Evolutionary conservation across 1,140 invertebrate genomes (phyloP).

Genomic region (Neodiprion lecontei): DNA sequence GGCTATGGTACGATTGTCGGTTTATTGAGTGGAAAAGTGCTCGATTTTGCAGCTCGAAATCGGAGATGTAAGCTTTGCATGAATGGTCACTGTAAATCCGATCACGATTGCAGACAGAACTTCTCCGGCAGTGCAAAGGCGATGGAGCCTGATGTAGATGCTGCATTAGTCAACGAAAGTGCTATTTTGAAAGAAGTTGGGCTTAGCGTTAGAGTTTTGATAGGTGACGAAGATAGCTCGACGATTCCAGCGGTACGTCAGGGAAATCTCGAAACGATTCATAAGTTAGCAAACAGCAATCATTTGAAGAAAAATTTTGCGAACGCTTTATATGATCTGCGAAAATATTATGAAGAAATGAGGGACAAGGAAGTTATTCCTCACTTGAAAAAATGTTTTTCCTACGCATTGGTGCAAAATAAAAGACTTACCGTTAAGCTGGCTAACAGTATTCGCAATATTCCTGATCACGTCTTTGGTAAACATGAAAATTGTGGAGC

Average conservation of each 20-base stretch:
- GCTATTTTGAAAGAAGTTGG: constrained; percentile 8
- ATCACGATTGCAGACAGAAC: constrained; percentile 18
- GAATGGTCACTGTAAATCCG: not conserved
- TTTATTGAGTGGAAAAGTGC: not conserved
- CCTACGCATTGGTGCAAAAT: constrained; percentile 22
- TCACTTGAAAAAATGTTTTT: constrained; percentile 23
- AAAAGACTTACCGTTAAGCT: constrained; percentile 11
- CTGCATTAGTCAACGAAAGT: constrained; percentile 12
- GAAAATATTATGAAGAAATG: too few species aligned
- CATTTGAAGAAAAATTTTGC: too few species aligned
- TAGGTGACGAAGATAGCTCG: not conserved
- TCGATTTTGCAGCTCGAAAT: constrained; percentile 8
- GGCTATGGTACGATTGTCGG: constrained; percentile 6
- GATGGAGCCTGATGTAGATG: constrained; percentile 12
- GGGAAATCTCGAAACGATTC: too few species aligned
- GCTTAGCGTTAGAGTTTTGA: not conserved
- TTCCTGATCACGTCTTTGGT: constrained; percentile 20
- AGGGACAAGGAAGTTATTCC: too few species aligned
- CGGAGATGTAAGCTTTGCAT: not conserved
- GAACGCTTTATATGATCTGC: too few species aligned
- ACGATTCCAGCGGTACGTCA: too few species aligned
- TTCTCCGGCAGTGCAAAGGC: constrained; percentile 14
- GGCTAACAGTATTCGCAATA: constrained; percentile 15
- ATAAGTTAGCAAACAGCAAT: too few species aligned
- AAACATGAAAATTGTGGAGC: constrained; percentile 24